Conservation (phyloP, 2,888 invertebrate genomes). For the Herminia tarsipennalis region DNA sequence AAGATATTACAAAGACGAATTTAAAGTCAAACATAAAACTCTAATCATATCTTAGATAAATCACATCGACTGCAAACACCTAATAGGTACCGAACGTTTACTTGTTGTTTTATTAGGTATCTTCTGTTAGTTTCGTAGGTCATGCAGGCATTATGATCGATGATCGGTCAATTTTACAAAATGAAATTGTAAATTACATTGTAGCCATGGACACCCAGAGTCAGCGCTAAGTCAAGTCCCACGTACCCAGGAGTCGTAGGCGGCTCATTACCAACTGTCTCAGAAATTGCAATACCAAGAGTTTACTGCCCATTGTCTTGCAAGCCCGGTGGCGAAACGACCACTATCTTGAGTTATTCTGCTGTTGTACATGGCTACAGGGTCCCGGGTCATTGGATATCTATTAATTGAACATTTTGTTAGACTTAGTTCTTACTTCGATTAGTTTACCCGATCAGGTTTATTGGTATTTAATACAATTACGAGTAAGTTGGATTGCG, state of each 20-base stretch:
- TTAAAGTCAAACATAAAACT: too few relatives aligned
- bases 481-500: too few relatives aligned
- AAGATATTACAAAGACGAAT: too few relatives aligned
- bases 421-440: conserved; percentile 10
- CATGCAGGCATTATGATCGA: too few relatives aligned
- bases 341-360: neutral
- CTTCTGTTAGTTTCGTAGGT: too few relatives aligned
- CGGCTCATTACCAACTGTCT: conserved; percentile 40
- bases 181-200: too few relatives aligned
- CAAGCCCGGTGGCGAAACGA: conserved; percentile 32
- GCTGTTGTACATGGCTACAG: conserved; percentile 25
- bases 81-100: too few relatives aligned
- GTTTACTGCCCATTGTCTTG: conserved; percentile 40
- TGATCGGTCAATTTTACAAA: too few relatives aligned
- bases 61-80: too few relatives aligned
- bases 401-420: conserved; percentile 34
- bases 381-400: conserved; percentile 28
- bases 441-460: conserved; percentile 3
- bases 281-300: conserved; percentile 32
- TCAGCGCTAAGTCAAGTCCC: conserved; percentile 27
- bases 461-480: conserved; percentile 15
- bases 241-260: conserved; percentile 31
- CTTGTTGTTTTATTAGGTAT: too few relatives aligned
- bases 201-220: neutral
- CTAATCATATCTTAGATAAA: too few relatives aligned